Conservation (phyloP, 2,113 vertebrate genomes). For the Oplegnathus fasciatus region DNA sequence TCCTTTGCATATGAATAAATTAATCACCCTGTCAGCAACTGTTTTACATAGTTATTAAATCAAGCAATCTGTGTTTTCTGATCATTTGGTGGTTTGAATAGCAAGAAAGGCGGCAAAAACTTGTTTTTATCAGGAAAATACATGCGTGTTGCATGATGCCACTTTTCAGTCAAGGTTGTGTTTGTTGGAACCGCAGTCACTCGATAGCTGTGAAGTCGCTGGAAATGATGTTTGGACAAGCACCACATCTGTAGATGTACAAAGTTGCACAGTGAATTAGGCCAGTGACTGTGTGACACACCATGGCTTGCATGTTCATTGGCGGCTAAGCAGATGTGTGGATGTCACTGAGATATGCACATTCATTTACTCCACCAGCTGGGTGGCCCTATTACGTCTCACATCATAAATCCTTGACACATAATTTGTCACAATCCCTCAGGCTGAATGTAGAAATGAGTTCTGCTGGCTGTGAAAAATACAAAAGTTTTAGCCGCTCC, state of each 20-base stretch:
- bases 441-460: slow-evolving; percentile 63
- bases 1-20: slow-evolving; percentile 20
- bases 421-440: slow-evolving; percentile 80
- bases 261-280: slow-evolving; percentile 35
- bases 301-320: slow-evolving; percentile 55
- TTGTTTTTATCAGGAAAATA: slow-evolving; percentile 11
- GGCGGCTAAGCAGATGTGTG: slow-evolving; percentile 76
- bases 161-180: slow-evolving; percentile 22
- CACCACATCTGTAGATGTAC: not conserved
- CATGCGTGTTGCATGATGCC: not conserved
- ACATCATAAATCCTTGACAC: slow-evolving; percentile 82
- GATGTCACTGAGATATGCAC: slow-evolving; percentile 78
- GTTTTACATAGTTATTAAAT: slow-evolving; percentile 36
- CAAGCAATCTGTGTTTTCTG: not conserved
- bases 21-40: not conserved
- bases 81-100: not conserved
- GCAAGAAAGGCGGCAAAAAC: not conserved
- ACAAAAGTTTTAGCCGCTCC: slow-evolving; percentile 53
- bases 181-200: slow-evolving; percentile 18
- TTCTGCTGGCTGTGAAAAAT: slow-evolving; percentile 54
- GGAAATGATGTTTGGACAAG: slow-evolving; percentile 29
- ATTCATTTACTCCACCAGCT: slow-evolving; percentile 81
- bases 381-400: slow-evolving; percentile 82
- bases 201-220: slow-evolving; percentile 21
- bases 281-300: slow-evolving; percentile 57